These are phyloP conservation scores for Ophioderma brevispina DNA, from an alignment of 35 echinoderm and acorn worm species.

Conservation along the genomic window DNA sequence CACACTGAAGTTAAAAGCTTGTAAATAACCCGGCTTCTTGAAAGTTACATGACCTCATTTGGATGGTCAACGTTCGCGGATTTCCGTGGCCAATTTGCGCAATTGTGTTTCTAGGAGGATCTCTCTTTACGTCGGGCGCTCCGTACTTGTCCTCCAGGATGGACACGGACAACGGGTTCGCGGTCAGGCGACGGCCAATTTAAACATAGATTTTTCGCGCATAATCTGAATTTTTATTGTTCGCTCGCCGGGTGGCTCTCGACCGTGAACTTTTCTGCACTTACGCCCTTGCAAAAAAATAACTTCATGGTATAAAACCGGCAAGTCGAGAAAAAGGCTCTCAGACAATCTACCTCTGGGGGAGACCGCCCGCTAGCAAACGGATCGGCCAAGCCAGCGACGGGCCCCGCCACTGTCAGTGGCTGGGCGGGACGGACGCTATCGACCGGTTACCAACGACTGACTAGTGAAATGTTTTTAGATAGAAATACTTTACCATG, in stretches of 20 bases:
- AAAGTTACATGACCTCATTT: too few species aligned
- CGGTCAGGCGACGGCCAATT: neutral
- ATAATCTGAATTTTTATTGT: neutral
- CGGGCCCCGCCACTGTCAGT: neutral
- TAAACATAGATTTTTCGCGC: neutral
- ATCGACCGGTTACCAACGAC: too few species aligned
- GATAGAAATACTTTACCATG: too few species aligned
- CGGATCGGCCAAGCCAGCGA: neutral
- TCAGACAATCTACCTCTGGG: slow-evolving; percentile 3
- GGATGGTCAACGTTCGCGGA: too few species aligned
- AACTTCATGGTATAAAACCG: neutral
- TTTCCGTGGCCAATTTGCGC: too few species aligned
- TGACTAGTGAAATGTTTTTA: too few species aligned
- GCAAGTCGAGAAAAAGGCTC: neutral
- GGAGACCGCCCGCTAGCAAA: neutral
- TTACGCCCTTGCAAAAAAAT: neutral
- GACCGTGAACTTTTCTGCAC: slow-evolving; percentile 9
- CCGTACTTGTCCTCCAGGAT: too few species aligned
- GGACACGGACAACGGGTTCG: slow-evolving; percentile 3
- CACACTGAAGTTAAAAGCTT: too few species aligned
- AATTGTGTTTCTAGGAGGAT: too few species aligned
- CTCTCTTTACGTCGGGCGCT: too few species aligned
- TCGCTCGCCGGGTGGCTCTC: neutral
- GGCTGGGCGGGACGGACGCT: neutral
- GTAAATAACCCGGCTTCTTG: too few species aligned